Conservation (phyloP, 23 tunicate genomes). For the Diplosoma virens region DNA sequence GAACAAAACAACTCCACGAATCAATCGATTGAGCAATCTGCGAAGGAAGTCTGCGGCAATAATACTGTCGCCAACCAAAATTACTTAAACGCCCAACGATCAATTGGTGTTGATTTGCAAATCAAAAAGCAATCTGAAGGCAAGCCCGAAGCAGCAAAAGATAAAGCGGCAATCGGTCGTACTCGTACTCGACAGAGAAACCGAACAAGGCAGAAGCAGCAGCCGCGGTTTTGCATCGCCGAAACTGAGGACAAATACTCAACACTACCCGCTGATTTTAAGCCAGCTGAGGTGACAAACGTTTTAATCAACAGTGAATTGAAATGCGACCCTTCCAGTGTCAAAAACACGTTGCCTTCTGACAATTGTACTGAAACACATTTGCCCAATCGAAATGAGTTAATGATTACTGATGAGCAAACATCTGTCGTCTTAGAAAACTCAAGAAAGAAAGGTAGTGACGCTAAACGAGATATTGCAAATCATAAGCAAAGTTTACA, state of each 20-base stretch:
- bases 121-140: no score
- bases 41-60: no score
- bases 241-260: constrained; percentile 46
- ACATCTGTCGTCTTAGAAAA: constrained; percentile 45
- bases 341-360: background rate
- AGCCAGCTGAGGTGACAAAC: constrained; percentile 13
- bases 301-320: background rate
- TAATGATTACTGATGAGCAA: constrained; percentile 57
- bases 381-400: constrained; percentile 34
- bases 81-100: no score
- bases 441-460: constrained; percentile 7
- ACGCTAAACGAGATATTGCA: constrained; percentile 22
- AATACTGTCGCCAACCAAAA: no score
- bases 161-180: no score
- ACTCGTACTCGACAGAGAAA: no score
- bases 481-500: constrained; percentile 26
- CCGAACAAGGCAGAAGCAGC: no score
- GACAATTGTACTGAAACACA: constrained; percentile 2
- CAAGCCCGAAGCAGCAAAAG: no score
- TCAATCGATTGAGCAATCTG: no score
- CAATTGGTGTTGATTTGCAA: no score
- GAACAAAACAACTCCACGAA: no score
- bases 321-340: background rate
- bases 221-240: no score
- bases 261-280: constrained; percentile 55